Conservation (phyloP, 2,113 vertebrate genomes). For the Bubalus kerabau region DNA sequence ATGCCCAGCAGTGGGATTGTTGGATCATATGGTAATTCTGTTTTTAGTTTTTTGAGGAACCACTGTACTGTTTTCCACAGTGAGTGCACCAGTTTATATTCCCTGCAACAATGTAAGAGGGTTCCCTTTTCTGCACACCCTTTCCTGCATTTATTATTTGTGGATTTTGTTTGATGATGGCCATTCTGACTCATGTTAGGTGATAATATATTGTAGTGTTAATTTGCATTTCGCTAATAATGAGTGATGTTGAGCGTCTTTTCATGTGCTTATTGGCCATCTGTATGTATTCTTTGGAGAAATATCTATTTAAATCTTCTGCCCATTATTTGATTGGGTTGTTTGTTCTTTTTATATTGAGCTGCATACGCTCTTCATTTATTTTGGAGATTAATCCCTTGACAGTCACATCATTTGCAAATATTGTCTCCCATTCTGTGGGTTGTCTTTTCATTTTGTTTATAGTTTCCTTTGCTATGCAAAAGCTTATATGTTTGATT, state of each 20-base stretch:
- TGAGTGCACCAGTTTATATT: neutral
- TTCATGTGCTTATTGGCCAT: neutral
- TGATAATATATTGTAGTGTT: neutral
- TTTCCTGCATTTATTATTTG: neutral
- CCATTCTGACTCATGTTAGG: neutral
- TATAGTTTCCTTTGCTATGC: neutral
- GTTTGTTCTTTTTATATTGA: neutral
- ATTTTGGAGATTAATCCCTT: neutral
- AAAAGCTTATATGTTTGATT: neutral
- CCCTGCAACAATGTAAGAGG: neutral
- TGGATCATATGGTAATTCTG: neutral
- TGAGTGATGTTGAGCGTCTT: neutral
- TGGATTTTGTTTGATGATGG: neutral
- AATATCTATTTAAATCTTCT: neutral
- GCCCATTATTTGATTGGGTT: neutral
- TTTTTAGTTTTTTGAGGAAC: neutral
- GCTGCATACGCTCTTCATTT: neutral
- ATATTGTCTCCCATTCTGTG: neutral
- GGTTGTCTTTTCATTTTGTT: neutral
- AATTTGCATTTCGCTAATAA: neutral
- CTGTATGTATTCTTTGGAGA: neutral
- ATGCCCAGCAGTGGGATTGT: neutral
- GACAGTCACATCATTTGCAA: neutral
- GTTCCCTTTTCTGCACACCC: neutral
- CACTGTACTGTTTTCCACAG: neutral